Conservation (phyloP, 2,797 vertebrate species). For the Danio kyathit region DNA sequence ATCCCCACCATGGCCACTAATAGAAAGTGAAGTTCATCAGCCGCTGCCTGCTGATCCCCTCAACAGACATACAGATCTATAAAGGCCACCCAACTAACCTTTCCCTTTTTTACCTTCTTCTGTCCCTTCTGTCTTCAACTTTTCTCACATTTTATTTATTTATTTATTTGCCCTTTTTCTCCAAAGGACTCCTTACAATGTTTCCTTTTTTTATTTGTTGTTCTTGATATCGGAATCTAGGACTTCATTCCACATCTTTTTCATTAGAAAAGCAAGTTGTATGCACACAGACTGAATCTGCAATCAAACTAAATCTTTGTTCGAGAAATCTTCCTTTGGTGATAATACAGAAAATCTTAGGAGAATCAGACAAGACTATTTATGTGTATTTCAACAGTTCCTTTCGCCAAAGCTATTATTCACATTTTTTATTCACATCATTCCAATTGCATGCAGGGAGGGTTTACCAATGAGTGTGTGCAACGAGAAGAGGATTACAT, state of each 20-base stretch:
- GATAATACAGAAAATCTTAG: constrained; percentile 22
- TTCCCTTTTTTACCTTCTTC: constrained; percentile 68
- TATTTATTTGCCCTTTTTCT: constrained; percentile 8
- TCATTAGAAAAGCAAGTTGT: constrained; percentile 20
- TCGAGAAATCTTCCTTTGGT: not conserved
- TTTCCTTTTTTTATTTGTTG: constrained; percentile 35
- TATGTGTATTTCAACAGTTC: constrained; percentile 19
- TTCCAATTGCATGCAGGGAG: constrained; percentile 45
- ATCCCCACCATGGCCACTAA: constrained; percentile 76
- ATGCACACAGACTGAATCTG: constrained; percentile 23
- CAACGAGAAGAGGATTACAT: constrained; percentile 46
- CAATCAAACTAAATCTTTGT: constrained; percentile 41
- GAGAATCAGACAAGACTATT: constrained; percentile 34
- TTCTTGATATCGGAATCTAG: not conserved
- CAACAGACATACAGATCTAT: constrained; percentile 76
- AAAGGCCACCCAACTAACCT: constrained; percentile 78
- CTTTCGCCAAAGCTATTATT: constrained; percentile 38
- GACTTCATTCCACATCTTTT: constrained; percentile 18
- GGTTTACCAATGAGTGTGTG: constrained; percentile 36
- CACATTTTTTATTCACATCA: constrained; percentile 50
- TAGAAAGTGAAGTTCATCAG: constrained; percentile 84
- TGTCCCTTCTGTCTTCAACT: constrained; percentile 55
- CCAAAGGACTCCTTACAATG: constrained; percentile 23
- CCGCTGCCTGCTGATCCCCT: constrained; percentile 65
- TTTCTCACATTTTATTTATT: constrained; percentile 29